phyloP scores from a whole-genome alignment of 2,888 invertebrate species.

The Xylota sylvarum region DNA sequence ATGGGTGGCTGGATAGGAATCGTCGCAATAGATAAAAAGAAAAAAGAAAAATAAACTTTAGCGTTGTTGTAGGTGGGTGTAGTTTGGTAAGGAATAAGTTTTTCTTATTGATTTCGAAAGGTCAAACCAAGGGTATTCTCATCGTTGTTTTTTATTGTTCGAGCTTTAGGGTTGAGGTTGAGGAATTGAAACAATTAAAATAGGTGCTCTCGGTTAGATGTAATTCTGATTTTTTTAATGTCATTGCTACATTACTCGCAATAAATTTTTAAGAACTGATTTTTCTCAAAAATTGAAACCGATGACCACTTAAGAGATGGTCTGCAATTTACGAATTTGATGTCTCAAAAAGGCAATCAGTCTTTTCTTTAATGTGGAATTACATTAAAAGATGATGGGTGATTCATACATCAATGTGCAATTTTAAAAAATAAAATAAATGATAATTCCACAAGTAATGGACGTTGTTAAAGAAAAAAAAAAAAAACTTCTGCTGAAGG shows the following conservation, averaged over 20 bases:
- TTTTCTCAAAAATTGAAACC: background rate
- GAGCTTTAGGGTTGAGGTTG: background rate
- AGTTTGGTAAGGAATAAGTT: conserved; percentile 19
- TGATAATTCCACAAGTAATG: background rate
- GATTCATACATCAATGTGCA: background rate
- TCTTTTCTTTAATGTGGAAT: background rate
- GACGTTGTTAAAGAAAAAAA: too few relatives aligned
- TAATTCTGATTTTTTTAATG: background rate
- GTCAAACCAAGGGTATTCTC: conserved; percentile 67
- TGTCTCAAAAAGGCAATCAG: too few relatives aligned
- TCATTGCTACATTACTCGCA: background rate
- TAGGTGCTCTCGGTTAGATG: background rate
- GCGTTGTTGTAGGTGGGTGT: conserved; percentile 33
- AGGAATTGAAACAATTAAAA: conserved; percentile 12
- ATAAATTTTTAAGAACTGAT: background rate
- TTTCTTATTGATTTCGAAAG: conserved; percentile 62
- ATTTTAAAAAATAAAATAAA: background rate
- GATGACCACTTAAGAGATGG: background rate
- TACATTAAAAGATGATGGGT: background rate
- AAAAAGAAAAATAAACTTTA: conserved; percentile 17
- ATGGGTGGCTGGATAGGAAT: conserved; percentile 47
- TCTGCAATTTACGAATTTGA: too few relatives aligned
- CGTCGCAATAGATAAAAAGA: conserved; percentile 20
- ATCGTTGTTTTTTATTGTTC: conserved; percentile 3
- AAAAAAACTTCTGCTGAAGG: too few relatives aligned